Conservation (phyloP, 35 echinoderm and acorn worm genomes). For the Heliocidaris tuberculata region DNA sequence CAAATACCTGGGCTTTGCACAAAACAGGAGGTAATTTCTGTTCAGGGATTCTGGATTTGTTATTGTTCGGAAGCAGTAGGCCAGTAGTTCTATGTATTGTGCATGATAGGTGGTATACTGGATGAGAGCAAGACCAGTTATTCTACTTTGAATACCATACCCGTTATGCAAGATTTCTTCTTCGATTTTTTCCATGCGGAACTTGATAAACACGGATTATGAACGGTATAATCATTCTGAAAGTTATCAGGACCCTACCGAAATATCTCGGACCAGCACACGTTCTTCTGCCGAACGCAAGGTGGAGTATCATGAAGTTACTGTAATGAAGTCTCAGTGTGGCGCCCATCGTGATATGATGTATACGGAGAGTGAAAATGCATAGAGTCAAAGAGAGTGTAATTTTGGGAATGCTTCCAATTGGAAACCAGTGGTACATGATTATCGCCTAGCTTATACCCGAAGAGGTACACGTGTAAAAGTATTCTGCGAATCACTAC, state of each 20-base stretch:
- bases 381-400: too few species aligned
- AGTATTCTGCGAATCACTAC: too few species aligned
- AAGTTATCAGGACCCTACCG: neutral
- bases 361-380: too few species aligned
- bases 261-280: too few species aligned
- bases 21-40: neutral
- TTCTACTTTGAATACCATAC: neutral
- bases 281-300: too few species aligned
- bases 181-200: neutral
- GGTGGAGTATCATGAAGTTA: too few species aligned
- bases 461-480: too few species aligned
- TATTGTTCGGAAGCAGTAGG: conserved; percentile 1
- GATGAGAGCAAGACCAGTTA: neutral
- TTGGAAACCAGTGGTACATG: too few species aligned
- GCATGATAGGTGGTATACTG: neutral
- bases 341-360: too few species aligned
- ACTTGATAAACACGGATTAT: neutral
- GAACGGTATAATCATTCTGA: neutral
- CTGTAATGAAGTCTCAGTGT: too few species aligned
- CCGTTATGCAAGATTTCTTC: neutral
- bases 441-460: too few species aligned
- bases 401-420: too few species aligned
- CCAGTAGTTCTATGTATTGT: neutral
- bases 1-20: neutral
- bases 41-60: neutral